These are phyloP conservation scores for Ditula angustiorana DNA, from an alignment of 2,888 invertebrate genomes.

Conservation along the genomic window DNA sequence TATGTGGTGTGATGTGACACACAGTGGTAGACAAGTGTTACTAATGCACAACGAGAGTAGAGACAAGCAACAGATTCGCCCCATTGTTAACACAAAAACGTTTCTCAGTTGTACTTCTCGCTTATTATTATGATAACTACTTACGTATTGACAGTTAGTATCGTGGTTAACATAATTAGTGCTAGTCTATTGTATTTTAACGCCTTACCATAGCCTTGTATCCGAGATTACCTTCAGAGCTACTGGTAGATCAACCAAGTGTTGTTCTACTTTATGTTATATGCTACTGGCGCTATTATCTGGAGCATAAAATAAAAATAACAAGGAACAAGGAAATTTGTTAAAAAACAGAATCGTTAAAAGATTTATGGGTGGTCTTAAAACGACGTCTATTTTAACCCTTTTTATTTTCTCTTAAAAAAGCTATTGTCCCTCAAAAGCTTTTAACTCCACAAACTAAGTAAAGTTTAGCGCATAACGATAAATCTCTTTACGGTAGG, in stretches of 20 bases:
- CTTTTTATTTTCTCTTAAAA: neutral
- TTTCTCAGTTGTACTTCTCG: constrained; percentile 7
- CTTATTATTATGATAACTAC: constrained; percentile 36
- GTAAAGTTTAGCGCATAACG: no score
- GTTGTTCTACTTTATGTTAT: constrained; percentile 8
- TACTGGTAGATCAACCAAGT: neutral
- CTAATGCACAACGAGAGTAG: constrained; percentile 10
- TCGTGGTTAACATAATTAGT: constrained; percentile 39
- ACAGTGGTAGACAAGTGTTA: constrained; percentile 1
- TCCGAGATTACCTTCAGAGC: constrained; percentile 1
- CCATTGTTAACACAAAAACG: constrained; percentile 26
- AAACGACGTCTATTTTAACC: neutral
- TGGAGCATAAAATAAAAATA: constrained; percentile 23
- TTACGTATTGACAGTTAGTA: constrained; percentile 32
- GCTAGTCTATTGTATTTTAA: constrained; percentile 35
- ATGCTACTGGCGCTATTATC: neutral
- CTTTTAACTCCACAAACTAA: no score
- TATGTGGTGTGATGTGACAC: neutral
- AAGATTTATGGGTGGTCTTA: constrained; percentile 11
- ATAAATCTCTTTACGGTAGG: no score
- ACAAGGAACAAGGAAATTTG: constrained; percentile 11
- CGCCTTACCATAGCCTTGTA: constrained; percentile 28
- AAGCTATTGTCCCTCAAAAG: neutral
- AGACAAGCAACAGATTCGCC: neutral
- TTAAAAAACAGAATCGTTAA: constrained; percentile 22